phyloP scores from a whole-genome alignment of 2,797 vertebrate genomes.

The Miichthys miiuy region DNA sequence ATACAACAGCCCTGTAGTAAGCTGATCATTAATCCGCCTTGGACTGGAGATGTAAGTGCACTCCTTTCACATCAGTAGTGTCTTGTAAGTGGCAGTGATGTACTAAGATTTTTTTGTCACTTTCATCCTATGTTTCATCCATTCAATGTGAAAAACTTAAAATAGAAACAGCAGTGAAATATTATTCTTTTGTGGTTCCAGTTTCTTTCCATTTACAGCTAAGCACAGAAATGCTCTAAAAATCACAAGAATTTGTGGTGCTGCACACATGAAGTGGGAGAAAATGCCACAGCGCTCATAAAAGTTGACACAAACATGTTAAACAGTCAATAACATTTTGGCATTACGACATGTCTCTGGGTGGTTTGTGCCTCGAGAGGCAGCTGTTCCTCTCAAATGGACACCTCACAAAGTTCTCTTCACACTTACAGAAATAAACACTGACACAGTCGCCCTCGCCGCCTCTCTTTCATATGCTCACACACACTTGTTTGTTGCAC shows the following conservation, averaged over 20 bases:
- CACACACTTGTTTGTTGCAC: conserved; percentile 26
- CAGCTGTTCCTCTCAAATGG: conserved; percentile 48
- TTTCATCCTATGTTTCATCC: conserved; percentile 40
- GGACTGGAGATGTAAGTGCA: conserved; percentile 27
- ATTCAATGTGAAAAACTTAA: conserved; percentile 34
- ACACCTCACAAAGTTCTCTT: conserved; percentile 23
- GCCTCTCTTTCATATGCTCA: neutral
- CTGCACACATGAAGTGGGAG: neutral
- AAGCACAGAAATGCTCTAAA: neutral
- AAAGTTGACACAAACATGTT: conserved; percentile 55
- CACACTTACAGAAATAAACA: conserved; percentile 16
- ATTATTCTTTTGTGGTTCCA: neutral
- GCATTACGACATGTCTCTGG: conserved; percentile 30
- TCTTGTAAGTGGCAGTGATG: conserved; percentile 30
- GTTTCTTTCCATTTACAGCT: conserved; percentile 12
- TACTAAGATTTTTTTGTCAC: conserved; percentile 13
- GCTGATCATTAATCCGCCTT: conserved; percentile 33
- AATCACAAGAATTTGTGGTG: conserved; percentile 10
- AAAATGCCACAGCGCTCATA: conserved; percentile 37
- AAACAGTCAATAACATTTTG: conserved; percentile 37
- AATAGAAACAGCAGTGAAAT: conserved; percentile 43
- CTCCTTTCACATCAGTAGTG: conserved; percentile 17
- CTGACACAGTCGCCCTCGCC: conserved; percentile 5
- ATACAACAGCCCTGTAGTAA: conserved; percentile 33
- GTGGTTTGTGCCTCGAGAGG: conserved; percentile 19